Evolutionary conservation across 2,113 vertebrate genomes (phyloP), one percentile per base, ranked within the genome.

Genomic region (Caranx melampygus): DNA sequence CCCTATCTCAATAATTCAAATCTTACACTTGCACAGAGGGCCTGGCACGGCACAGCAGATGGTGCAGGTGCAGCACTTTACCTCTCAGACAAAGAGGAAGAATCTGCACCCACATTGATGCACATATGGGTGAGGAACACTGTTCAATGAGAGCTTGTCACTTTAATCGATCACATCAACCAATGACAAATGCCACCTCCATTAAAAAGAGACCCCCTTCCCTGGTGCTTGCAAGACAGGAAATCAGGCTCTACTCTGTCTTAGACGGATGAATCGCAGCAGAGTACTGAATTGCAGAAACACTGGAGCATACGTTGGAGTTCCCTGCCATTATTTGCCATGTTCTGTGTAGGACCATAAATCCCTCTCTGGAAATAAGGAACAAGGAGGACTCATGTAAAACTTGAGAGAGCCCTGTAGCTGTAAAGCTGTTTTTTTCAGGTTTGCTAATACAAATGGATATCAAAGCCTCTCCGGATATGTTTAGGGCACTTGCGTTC

Each of bases 121-220:
- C 75, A 64, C 87, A 87, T 84, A 87, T 75, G 87, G 68, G 18
- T 45, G 70, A 82, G 64, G 55, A 85, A n/a, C 21, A 54, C 37
- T 61, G 74, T 78, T 82, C 68, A 21, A 65, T 57, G 40, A 81
- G 81, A 84, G 71, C 85, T 81, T 55, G 73, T 89, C 79, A 73
- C 68, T 62, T 87, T 80, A 81, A 92, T 94, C 88, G 79, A 79
- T 91, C 87, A 84, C 71, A 67, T 59, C 75, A 85, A 68, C 61
- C 57, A 9, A 64, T 58, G 83, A 89, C 76, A 87, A 83, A 87
- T 87, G 51, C 82, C 62, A 79, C 72, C 74, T 76, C 45, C 60
- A 58, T 90, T 81, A 85, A 85, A 83, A 76, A 74, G 3, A 84
- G 49, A 65, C 49, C 70, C 44, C 62, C 55, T 76, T 78, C 42